Evolutionary conservation across 2,888 invertebrate genomes (phyloP).

Genomic region (Agrenia bidenticulata): DNA sequence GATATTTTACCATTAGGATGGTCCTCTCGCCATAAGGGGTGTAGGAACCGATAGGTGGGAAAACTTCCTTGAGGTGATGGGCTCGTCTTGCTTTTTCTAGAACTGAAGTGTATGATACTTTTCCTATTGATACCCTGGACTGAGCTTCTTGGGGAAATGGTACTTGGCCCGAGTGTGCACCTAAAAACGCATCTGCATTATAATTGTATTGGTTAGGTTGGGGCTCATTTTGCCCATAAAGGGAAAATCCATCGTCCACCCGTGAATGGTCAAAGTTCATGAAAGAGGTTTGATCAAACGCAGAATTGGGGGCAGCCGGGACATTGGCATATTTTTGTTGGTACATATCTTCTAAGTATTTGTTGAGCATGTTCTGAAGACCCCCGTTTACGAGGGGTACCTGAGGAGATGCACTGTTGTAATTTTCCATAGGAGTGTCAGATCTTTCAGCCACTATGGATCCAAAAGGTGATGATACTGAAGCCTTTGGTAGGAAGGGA

Average conservation of each 20-base stretch:
- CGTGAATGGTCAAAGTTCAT: not conserved
- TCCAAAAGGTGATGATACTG: not conserved
- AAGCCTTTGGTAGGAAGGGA: conserved; percentile 1
- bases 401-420: not conserved
- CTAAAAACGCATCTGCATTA: too few species aligned
- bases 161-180: not conserved
- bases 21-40: conserved; percentile 32
- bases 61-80: conserved; percentile 21
- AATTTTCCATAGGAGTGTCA: not conserved
- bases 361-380: not conserved
- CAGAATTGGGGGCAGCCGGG: not conserved
- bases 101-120: not conserved
- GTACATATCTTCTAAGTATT: conserved; percentile 2
- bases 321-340: not conserved
- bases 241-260: not conserved
- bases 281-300: not conserved
- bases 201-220: too few species aligned
- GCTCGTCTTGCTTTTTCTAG: not conserved
- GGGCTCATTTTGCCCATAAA: too few species aligned
- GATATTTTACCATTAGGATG: conserved; percentile 35
- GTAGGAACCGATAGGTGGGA: conserved; percentile 30
- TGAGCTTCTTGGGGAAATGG: too few species aligned
- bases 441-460: not conserved
- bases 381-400: too few species aligned
- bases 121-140: too few species aligned